Evolutionary conservation across 2,113 vertebrate species (phyloP), one percentile per base, ranked within the genome.

Genomic region (Hippocampus guttulatus): DNA sequence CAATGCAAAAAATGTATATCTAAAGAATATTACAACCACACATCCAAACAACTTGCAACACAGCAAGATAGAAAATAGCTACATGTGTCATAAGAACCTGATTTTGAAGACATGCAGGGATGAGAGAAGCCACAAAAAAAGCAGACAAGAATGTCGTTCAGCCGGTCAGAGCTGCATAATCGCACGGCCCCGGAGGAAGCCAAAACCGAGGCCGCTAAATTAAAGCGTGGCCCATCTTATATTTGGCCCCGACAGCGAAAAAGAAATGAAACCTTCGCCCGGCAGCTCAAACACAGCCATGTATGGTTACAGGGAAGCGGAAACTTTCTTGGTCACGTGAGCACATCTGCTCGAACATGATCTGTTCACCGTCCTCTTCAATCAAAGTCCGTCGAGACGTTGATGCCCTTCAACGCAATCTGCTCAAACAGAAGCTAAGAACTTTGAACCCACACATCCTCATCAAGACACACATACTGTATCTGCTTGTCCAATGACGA

Each of bases 331-430:
- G 8, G 18, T 33, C 2, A 40, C 23, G 14, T 23, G 20, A 27
- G 8, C n/a, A 40, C 67, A 57, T 54, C 71, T 79, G 41, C 54
- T 68, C 51, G 65, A 64, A 49, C 62, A 68, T 77, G 49, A 85
- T 81, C 61, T 64, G 12, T 75, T 75, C 20, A 69, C 40, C 77
- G 78, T 75, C 67, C 57, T 73, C 43, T 72, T 60, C 79, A 79
- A 74, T 81, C 78, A 77, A 79, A 85, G 70, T n/a, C 40, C 16
- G 78, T 90, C 86, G 86, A 84, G 83, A 87, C 79, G 5, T 10
- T 6, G 58, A 68, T 73, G 40, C 51, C 76, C 76, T 82, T 84
- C 82, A 55, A 80, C 84, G 75, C 69, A 64, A 70, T 68, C 63
- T 67, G 70, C 78, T 68, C 45, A n/a, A 74, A 27, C 62, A 73